Conservation (phyloP, 2,797 vertebrate genomes). For the Podarcis lilfordi region DNA sequence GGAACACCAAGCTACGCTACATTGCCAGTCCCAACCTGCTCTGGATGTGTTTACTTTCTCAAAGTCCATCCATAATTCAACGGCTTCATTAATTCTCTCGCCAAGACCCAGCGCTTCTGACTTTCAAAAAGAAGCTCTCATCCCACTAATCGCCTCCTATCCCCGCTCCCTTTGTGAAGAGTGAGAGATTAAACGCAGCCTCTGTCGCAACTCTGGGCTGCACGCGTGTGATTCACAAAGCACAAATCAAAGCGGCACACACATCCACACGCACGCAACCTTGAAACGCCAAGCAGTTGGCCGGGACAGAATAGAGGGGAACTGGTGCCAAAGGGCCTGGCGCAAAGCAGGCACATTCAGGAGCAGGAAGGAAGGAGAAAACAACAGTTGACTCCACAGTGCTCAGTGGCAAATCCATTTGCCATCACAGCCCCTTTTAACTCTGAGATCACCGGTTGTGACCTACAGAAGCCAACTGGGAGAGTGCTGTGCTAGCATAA, state of each 20-base stretch:
- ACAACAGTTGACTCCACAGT: not conserved
- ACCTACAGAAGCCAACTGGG: not conserved
- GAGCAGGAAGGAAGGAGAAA: not conserved
- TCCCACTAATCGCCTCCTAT: conserved; percentile 15
- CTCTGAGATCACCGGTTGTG: not conserved
- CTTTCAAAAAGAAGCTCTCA: conserved; percentile 15
- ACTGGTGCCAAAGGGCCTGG: not conserved
- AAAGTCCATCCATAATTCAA: conserved; percentile 47
- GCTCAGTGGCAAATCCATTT: not conserved
- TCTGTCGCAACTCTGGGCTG: not conserved
- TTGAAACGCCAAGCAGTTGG: rapidly evolving
- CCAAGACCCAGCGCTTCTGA: not conserved
- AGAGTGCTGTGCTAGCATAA: not conserved
- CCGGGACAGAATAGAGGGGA: not conserved
- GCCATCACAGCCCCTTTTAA: not conserved
- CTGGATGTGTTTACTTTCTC: conserved; percentile 25
- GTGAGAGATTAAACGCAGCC: not conserved
- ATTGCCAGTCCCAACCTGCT: not conserved
- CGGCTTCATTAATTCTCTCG: conserved; percentile 21
- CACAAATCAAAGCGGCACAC: not conserved
- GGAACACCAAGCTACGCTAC: not conserved
- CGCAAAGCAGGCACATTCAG: not conserved
- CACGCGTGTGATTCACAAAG: not conserved
- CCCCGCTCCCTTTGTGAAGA: conserved; percentile 17
- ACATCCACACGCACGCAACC: not conserved